Conservation (phyloP, 64 coral and sea anemone species). For the Pachyseris speciosa region DNA sequence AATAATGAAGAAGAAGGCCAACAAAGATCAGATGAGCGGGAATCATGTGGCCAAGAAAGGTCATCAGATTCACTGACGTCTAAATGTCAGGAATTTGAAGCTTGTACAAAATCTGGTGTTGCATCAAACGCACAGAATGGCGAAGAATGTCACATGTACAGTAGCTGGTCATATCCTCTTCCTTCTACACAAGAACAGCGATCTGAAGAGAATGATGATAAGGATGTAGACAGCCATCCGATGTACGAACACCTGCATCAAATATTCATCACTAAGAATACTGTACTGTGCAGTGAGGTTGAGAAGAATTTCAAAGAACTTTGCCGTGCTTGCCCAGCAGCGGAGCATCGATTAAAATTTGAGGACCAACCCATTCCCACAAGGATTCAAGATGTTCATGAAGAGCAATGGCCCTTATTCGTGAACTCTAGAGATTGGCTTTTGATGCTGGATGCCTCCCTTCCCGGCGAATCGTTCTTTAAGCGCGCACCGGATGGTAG, state of each 20-base stretch:
- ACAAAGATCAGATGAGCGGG: background rate
- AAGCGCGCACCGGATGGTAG: conserved; percentile 73
- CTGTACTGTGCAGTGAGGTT: conserved; percentile 41
- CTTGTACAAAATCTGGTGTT: background rate
- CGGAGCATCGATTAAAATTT: conserved; percentile 18
- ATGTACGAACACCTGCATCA: conserved; percentile 90
- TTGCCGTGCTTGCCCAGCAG: conserved; percentile 63
- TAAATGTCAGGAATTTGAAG: background rate
- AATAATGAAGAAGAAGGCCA: background rate
- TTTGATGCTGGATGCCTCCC: conserved; percentile 89
- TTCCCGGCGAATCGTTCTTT: conserved; percentile 79
- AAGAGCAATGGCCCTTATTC: conserved; percentile 88
- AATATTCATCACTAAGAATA: conserved; percentile 83
- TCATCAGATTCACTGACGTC: background rate
- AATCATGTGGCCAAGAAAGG: background rate
- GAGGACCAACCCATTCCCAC: conserved; percentile 46
- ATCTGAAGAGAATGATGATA: background rate
- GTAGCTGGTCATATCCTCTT: background rate
- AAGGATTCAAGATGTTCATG: conserved; percentile 65
- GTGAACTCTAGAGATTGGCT: conserved; percentile 88
- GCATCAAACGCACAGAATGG: background rate
- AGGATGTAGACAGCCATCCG: background rate
- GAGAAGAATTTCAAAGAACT: conserved; percentile 96
- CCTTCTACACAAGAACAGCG: background rate
- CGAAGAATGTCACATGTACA: background rate